phyloP scores from a whole-genome alignment of 2,797 vertebrate genomes.

The Pseudochromis fuscus region DNA sequence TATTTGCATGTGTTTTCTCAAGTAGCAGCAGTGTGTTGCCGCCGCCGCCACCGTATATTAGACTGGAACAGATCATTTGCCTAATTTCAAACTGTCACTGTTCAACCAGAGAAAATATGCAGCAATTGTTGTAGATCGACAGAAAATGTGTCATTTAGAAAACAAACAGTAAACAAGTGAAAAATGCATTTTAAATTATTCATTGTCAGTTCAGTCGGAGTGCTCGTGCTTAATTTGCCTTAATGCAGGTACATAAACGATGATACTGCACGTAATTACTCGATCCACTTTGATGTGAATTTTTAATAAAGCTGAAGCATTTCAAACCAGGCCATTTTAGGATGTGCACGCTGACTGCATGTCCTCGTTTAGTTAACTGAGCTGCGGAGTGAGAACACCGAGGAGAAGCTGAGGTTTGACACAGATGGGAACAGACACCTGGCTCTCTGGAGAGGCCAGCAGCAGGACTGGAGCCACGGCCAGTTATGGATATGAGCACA shows the following conservation, averaged over 20 bases:
- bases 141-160: conserved; percentile 29
- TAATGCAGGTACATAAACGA: conserved; percentile 29
- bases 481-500: conserved; percentile 63
- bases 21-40: neutral
- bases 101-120: conserved; percentile 33
- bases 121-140: conserved; percentile 26
- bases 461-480: conserved; percentile 57
- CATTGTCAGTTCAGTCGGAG: conserved; percentile 31
- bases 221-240: conserved; percentile 23
- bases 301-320: conserved; percentile 5
- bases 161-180: conserved; percentile 25
- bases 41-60: neutral
- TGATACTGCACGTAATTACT: conserved; percentile 18
- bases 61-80: conserved; percentile 9
- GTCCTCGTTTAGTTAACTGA: conserved; percentile 42
- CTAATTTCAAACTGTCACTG: conserved; percentile 18
- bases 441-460: conserved; percentile 66
- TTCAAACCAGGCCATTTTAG: conserved; percentile 25
- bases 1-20: neutral
- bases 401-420: conserved; percentile 63
- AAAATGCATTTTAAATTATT: conserved; percentile 37
- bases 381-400: conserved; percentile 34
- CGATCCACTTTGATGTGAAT: conserved; percentile 16
- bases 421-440: conserved; percentile 73
- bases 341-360: conserved; percentile 26